Base-by-base conservation (phyloP, 2,888 invertebrate genomes). In the Meghimatium bilineatum region DNA sequence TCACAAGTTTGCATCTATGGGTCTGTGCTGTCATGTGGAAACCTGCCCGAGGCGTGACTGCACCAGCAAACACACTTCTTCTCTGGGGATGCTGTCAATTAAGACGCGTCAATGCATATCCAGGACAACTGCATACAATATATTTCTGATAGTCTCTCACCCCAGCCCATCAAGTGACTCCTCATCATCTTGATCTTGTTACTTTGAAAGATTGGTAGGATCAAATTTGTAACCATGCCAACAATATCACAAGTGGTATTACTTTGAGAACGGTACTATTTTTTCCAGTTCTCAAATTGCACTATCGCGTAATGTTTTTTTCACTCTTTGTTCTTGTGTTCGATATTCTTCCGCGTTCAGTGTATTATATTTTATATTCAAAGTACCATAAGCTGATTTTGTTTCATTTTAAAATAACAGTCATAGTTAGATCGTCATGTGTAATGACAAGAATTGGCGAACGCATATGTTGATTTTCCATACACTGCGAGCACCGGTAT, bases 1-100 rank as follows among this genome's bases (percentile, higher is more conserved):
- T 79, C 86, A 84, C 86, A 86, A 86, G 86, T 86, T 81, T 82
- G 86, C 75, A 71, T 79, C 86, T 84, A 86, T 77, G 86, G 86
- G 86, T 86, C 66, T 82, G 82, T 66, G 69, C 77, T 38, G 77
- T 56, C 71, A 76, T n/a, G 67, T 34, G 56, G 56, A 81, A 63
- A 67, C 56, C 52, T 26, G 74, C 52, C 52, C 5, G 74, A 29
- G 52, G 74, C 52, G 32, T 32, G 52, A 52, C 74, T 74, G 74
- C 74, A 74, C 8, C 3, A 49, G 52, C 52, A 49, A 74, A 52
- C 52, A 74, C 72, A 29, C n/a, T 3, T 12, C 44, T n/a, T 3
- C n/a, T 12, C 72, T 71, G 72, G 52, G 49, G 52, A 20, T 49
- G 74, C 52, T 52, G 52, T 74, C 74, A 74, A 74, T 52, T 32